Evolutionary conservation across 2,888 invertebrate species (phyloP), one percentile per base, ranked within the genome.

Genomic region (Tiliacea aurago): DNA sequence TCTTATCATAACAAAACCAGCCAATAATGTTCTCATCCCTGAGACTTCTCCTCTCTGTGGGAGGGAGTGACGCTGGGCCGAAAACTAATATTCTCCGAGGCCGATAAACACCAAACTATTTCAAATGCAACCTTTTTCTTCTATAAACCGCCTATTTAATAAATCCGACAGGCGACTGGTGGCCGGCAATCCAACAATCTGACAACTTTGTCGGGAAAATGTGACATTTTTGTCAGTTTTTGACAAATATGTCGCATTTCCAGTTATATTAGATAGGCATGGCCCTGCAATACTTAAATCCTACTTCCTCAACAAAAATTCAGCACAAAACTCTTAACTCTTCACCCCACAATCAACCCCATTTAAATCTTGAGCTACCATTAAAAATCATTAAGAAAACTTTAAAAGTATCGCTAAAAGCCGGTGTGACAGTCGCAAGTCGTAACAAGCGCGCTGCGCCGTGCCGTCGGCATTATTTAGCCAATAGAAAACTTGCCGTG

Each of bases 401-500:
- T 83, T 83, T 62, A 59, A 71, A 76, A 76, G 73, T 59, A 45
- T 55, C 51, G 51, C 28, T 49, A 45, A 15, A 45, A 56, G 28
- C 56, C 45, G 70, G 63, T 45, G 63, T 33, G 80, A 49, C n/a
- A 49, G 28, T 65, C 73, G 11, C 66, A 75, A 81, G 56, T 84
- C 76, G 78, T 86, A 84, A 84, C 84, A 74, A 86, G 76, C 55
- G 47, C 33, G 76, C 86, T 83, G 76, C 49, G 37, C 41, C 86
- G 88, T 88, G 88, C 58, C 73, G 1, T 10, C 4, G 6, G 4
- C 33, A 53, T 83, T 83, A 88, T 88, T 88, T 81, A 69, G 84
- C 86, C 88, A 88, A 88, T 88, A 59, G 59, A 63, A 51, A 63
- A 64, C 53, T 80, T 73, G 76, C 62, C 73, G 75, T 87, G 83